A percentile compares a stretch with the other conserved stretches of the same genome.
Conservation (phyloP, 2,113 vertebrate species). For the Azemiops feae region DNA sequence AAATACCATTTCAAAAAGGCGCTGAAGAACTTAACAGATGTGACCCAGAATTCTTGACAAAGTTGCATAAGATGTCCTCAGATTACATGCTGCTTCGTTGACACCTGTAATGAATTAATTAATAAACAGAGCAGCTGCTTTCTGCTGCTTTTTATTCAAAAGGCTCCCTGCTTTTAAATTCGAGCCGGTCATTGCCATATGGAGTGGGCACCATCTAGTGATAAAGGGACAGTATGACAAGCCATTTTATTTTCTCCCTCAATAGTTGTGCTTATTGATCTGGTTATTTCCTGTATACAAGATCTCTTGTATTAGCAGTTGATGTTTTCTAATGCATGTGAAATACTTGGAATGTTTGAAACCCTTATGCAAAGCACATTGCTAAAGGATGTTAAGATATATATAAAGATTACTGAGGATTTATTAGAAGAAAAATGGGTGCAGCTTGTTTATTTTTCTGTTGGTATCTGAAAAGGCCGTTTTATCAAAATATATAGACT, state of each 20-base stretch:
- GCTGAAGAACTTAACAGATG: background rate
- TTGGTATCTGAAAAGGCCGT: background rate
- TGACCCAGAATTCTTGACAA: background rate
- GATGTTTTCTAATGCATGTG: background rate
- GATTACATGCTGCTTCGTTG: background rate
- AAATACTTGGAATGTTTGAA: background rate
- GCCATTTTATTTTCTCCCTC: background rate
- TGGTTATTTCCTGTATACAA: background rate
- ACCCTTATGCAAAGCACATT: background rate
- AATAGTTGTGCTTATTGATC: background rate
- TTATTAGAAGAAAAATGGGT: background rate
- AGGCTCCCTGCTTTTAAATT: background rate
- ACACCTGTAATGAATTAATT: background rate
- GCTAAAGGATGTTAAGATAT: background rate
- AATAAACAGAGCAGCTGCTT: too few species aligned
- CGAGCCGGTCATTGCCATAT: background rate
- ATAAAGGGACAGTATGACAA: background rate
- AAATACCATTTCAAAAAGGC: background rate
- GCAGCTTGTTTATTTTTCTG: background rate
- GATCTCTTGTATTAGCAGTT: background rate
- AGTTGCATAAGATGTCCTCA: background rate
- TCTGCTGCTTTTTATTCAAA: background rate
- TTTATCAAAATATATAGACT: background rate
- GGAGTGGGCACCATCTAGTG: slow-evolving; percentile 38
- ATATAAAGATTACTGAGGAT: background rate